Conservation (phyloP, 2,113 vertebrate species). For the Gallinago undulata region DNA sequence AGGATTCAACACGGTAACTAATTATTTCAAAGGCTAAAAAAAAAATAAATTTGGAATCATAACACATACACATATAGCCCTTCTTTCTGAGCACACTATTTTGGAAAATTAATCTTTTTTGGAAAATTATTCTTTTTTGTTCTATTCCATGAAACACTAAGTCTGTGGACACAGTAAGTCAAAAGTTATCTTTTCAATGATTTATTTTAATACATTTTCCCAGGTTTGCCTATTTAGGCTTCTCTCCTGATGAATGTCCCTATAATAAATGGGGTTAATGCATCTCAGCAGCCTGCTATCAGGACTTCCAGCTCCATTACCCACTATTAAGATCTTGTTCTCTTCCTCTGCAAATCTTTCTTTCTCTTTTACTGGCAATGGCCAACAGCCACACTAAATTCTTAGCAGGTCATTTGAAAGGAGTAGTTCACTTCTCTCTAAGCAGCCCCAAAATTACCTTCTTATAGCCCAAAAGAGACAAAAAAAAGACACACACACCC, state of each 20-base stretch:
- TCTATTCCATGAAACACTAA: slow-evolving; percentile 4
- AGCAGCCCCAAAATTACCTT: not conserved
- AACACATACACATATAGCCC: slow-evolving; percentile 37
- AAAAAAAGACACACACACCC: too few relatives aligned
- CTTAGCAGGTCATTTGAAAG: not conserved
- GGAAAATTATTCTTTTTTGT: slow-evolving; percentile 7
- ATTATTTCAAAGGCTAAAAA: slow-evolving; percentile 74
- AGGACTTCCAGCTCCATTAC: slow-evolving; percentile 37
- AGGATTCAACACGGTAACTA: slow-evolving; percentile 79
- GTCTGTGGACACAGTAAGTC: slow-evolving; percentile 16
- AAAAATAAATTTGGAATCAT: slow-evolving; percentile 61
- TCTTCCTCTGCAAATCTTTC: slow-evolving; percentile 22
- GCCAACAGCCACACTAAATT: not conserved
- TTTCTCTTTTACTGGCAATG: not conserved
- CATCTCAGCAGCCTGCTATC: not conserved
- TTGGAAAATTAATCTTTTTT: not conserved
- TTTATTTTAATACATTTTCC: slow-evolving; percentile 38
- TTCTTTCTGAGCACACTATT: not conserved
- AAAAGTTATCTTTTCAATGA: slow-evolving; percentile 28
- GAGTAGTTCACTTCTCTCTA: not conserved
- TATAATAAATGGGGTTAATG: slow-evolving; percentile 29
- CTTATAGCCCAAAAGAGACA: not conserved
- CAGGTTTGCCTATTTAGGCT: slow-evolving; percentile 19
- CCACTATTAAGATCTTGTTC: slow-evolving; percentile 11
- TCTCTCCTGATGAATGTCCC: slow-evolving; percentile 30